Conservation (phyloP, 2,888 invertebrate genomes). For the Cerastoderma edule region DNA sequence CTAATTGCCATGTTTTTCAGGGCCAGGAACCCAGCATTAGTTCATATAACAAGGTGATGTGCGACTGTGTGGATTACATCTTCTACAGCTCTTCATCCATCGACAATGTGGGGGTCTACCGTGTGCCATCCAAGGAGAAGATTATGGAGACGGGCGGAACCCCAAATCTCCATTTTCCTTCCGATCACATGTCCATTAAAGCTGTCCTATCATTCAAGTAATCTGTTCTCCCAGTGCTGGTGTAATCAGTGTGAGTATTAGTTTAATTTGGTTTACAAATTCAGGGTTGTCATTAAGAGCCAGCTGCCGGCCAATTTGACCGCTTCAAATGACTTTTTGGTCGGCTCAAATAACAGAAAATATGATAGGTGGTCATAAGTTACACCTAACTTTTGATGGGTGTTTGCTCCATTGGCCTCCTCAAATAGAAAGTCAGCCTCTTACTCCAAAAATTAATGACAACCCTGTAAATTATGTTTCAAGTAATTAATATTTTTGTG, state of each 20-base stretch:
- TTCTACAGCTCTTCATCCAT: conserved; percentile 77
- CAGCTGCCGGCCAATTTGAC: too few relatives aligned
- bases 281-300: too few relatives aligned
- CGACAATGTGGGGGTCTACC: conserved; percentile 73
- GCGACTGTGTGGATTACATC: conserved; percentile 78
- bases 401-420: too few relatives aligned
- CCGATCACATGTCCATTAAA: conserved; percentile 82
- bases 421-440: too few relatives aligned
- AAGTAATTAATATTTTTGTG: too few relatives aligned
- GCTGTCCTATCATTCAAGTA: conserved; percentile 76
- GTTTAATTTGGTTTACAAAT: too few relatives aligned
- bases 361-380: too few relatives aligned
- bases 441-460: too few relatives aligned
- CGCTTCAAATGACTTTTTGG: background rate
- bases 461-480: too few relatives aligned
- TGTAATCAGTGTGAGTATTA: conserved; percentile 14
- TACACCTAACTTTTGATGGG: too few relatives aligned
- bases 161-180: conserved; percentile 79
- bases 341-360: too few relatives aligned
- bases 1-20: conserved; percentile 57
- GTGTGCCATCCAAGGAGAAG: conserved; percentile 63
- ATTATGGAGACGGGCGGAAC: conserved; percentile 72
- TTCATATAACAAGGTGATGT: conserved; percentile 68
- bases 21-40: conserved; percentile 78
- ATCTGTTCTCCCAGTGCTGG: background rate